Evolutionary conservation across 2,113 vertebrate species (phyloP), one percentile per base, ranked within the genome.

Genomic region (Pollimyrus isidori): DNA sequence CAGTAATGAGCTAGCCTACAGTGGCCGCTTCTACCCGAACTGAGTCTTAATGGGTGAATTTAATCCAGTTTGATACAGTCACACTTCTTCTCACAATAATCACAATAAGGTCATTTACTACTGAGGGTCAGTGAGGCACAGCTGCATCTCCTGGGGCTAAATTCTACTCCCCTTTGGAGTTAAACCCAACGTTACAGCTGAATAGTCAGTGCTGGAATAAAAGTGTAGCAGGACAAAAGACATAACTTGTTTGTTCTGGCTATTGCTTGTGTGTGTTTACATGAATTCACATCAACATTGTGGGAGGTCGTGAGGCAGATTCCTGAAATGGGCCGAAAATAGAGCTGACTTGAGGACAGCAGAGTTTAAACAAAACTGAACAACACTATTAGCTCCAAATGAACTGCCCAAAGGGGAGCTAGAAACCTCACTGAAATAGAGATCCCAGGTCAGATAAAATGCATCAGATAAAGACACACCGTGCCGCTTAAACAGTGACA

Each of bases 61-160:
- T 87, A 87, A 53, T 87, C 48, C 30, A 1, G 49, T 53, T 53
- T 56, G 49, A 87, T 87, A 39, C 48, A 87, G 85, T 87, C 84
- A 86, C 84, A 86, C 85, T 87, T 86, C 46, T 26, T 30, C 50
- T 35, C 23, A 52, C 23, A 86, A 48, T 52, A 86, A 19, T 86
- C 48, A 86, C 84, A 86, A 86, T 86, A 48, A 86, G 49, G 48
- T 86, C 85, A 86, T 86, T 86, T 52, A 56, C 48, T 86, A 19
- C 46, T 52, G 50, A 53, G 7, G 7, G 48, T 26, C 26, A 30
- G 49, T 13, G 7, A 13, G 48, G 6, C 46, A 52, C 84, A 52
- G 85, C 85, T 86, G 85, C 11, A 26, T 86, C 46, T 4, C 85
- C 26, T 15, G n/a, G n/a, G 26, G 85, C 49, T 48, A 39, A 19